Percentiles rank a stretch among this genome's conserved stretches.
Evolutionary conservation across 1,140 invertebrate species (phyloP).

Genomic region (Brachionus koreanus): DNA sequence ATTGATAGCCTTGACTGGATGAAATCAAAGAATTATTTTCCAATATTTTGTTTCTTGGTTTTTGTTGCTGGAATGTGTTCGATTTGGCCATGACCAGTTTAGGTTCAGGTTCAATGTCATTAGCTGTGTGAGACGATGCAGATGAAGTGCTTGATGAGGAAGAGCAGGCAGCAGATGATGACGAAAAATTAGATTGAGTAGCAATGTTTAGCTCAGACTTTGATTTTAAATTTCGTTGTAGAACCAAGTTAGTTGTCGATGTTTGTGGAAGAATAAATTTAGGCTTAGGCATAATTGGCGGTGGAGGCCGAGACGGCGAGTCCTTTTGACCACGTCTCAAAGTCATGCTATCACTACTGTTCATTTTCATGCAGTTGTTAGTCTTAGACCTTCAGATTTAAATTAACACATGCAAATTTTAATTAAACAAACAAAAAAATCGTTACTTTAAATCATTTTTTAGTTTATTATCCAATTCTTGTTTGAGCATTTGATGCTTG

Average conservation of each 20-base stretch:
- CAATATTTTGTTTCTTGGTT: not conserved
- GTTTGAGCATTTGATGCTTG: slow-evolving; percentile 31
- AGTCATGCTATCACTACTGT: not conserved
- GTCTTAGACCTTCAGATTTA: not conserved
- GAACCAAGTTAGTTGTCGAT: slow-evolving; percentile 31
- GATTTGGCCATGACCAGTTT: not conserved
- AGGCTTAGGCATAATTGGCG: slow-evolving; percentile 24
- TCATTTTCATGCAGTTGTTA: slow-evolving; percentile 24
- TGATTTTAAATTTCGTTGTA: slow-evolving; percentile 42
- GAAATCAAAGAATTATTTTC: slow-evolving; percentile 39
- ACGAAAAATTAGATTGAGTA: not conserved
- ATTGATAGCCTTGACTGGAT: slow-evolving; percentile 42
- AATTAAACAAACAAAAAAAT: no score
- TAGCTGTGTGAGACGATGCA: not conserved
- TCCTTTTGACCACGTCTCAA: slow-evolving; percentile 11
- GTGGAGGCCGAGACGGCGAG: slow-evolving; percentile 30
- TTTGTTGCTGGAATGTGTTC: not conserved
- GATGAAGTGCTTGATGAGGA: not conserved
- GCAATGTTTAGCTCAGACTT: slow-evolving; percentile 40
- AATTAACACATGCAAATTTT: not conserved
- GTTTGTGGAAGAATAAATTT: slow-evolving; percentile 42
- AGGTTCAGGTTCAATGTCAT: slow-evolving; percentile 17
- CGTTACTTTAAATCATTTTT: slow-evolving; percentile 26
- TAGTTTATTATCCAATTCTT: not conserved
- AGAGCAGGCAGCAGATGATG: slow-evolving; percentile 4